Percentiles rank a stretch among this genome's conserved stretches.
Evolutionary conservation across 2,888 invertebrate species (phyloP).

Genomic region (Lissonota sp.): DNA sequence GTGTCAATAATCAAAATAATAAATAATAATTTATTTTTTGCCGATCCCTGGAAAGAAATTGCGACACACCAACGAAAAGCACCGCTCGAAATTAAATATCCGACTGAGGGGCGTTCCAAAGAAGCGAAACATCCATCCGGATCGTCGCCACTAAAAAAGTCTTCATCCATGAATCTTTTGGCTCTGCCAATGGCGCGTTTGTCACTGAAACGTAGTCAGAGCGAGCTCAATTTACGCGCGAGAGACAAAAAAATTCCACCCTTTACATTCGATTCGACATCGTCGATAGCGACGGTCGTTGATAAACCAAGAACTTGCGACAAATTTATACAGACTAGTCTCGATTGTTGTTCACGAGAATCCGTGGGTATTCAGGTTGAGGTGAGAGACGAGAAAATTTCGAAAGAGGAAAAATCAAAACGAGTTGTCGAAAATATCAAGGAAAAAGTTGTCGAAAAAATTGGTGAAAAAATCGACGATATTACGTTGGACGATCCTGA

Average conservation of each 20-base stretch:
- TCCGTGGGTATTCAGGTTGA: slow-evolving; percentile 81
- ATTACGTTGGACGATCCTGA: slow-evolving; percentile 17
- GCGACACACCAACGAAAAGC: neutral
- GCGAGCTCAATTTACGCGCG: slow-evolving; percentile 78
- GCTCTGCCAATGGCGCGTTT: slow-evolving; percentile 66
- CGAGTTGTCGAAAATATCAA: neutral
- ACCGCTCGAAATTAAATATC: slow-evolving; percentile 57
- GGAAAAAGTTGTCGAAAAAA: neutral
- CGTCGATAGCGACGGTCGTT: slow-evolving; percentile 83
- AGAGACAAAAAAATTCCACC: slow-evolving; percentile 73
- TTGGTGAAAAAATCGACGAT: slow-evolving; percentile 13
- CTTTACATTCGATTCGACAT: slow-evolving; percentile 80
- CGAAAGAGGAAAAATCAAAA: neutral
- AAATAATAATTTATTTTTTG: too few relatives aligned
- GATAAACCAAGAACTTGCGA: slow-evolving; percentile 79
- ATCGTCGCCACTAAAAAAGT: slow-evolving; percentile 76
- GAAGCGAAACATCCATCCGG: slow-evolving; percentile 27
- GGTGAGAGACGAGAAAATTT: slow-evolving; percentile 49
- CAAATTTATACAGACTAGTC: slow-evolving; percentile 80
- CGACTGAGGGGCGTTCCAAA: slow-evolving; percentile 58
- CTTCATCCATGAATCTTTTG: slow-evolving; percentile 80
- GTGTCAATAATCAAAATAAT: too few relatives aligned
- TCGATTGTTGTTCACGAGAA: slow-evolving; percentile 73
- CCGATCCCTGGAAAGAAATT: too few relatives aligned
- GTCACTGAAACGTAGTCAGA: slow-evolving; percentile 79